Evolutionary conservation across 2,888 invertebrate genomes (phyloP).

Genomic region (Acrobeloides nanus): DNA sequence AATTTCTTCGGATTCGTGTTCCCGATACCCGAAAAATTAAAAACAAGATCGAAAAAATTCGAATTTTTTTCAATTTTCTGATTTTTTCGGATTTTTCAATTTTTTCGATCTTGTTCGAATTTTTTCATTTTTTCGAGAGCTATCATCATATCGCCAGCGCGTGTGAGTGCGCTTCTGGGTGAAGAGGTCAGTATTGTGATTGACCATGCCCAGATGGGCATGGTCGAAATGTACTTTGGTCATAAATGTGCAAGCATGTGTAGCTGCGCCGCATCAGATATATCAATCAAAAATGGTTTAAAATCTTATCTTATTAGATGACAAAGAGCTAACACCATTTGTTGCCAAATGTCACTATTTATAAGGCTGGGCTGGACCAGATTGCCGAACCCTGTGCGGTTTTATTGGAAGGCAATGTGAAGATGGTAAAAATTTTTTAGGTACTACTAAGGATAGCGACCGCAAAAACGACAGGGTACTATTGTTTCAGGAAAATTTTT

Average conservation of each 20-base stretch:
- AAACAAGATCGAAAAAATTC: too few relatives aligned
- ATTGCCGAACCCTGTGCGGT: slow-evolving; percentile 64
- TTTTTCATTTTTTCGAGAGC: too few relatives aligned
- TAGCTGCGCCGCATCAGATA: slow-evolving; percentile 59
- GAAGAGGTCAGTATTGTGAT: slow-evolving; percentile 55
- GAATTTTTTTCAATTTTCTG: too few relatives aligned
- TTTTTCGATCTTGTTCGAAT: too few relatives aligned
- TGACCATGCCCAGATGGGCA: slow-evolving; percentile 53
- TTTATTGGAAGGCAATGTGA: slow-evolving; percentile 44
- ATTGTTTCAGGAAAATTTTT: background rate
- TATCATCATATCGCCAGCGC: slow-evolving; percentile 76
- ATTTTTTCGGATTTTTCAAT: too few relatives aligned
- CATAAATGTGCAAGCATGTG: slow-evolving; percentile 46
- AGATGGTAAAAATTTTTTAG: slow-evolving; percentile 7
- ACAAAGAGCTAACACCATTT: slow-evolving; percentile 30
- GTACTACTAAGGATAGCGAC: background rate
- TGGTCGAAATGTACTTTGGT: too few relatives aligned
- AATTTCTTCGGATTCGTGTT: too few relatives aligned
- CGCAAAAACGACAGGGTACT: background rate
- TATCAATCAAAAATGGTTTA: slow-evolving; percentile 20
- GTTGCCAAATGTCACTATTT: slow-evolving; percentile 54
- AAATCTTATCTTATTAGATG: background rate
- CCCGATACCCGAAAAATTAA: too few relatives aligned
- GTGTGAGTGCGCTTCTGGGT: slow-evolving; percentile 56
- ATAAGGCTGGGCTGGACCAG: slow-evolving; percentile 74